Base-by-base conservation (phyloP, 2,888 invertebrate species). In the Neocrepidodera transversa region DNA sequence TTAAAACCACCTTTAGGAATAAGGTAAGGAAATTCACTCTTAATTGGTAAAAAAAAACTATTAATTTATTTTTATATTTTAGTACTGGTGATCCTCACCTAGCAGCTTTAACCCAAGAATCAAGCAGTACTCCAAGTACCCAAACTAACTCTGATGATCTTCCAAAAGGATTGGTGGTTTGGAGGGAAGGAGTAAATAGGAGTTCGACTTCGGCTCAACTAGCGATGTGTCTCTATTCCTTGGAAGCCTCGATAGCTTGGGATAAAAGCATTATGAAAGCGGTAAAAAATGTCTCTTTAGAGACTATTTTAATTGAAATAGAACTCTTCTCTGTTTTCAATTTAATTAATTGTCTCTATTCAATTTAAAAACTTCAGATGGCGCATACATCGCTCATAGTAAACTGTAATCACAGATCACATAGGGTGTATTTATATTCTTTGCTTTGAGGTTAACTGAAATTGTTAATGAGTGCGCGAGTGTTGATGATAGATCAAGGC, bases 211-310 rank as follows among this genome's bases (percentile, higher is more conserved):
- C 95, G 0, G 92, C 96, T 0, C 97, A 97, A 76, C 82, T 97
- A 17, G 92, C 93, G 16, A 90, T 95, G 88, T 90, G 93, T 70
- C 84, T 95, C 58, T 91, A 93, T 74, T 91, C 93, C 71, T 82
- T 98, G 67, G 95, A 97, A 77, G 89, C 91, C 1, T 92, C 91
- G 76, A 93, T 98, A 71, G 96, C 97, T 32, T 98, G 98, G 98
- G 97, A 98, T 82, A 96, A 97, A 83, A 96, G 96, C 82, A 93
- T 97, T 76, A 97, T 98, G 97, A 96, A 97, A 86, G 97, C 97
- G 83, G 96, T 97, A 85, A 88, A 93, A 14, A 45, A 28, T 28
- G 10, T 10, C 4, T 23, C n/a, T n/a, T n/a, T n/a, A n/a, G n/a
- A n/a, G n/a, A n/a, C n/a, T n/a, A n/a, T n/a, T n/a, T n/a, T n/a